Conservation (phyloP, 64 coral and sea anemone genomes). For the Acropora yongei region DNA sequence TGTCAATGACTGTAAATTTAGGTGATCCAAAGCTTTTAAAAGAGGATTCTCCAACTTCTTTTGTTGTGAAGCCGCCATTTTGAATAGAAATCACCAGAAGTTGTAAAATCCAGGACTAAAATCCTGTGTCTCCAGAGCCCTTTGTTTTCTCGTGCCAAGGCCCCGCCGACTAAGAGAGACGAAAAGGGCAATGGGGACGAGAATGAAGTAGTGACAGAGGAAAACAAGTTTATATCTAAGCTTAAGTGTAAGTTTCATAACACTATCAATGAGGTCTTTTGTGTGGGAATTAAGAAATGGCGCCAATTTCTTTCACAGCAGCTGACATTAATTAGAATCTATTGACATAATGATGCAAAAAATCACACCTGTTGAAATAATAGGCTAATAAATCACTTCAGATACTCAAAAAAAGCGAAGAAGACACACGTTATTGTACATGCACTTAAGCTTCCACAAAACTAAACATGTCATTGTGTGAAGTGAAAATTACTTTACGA, state of each 20-base stretch:
- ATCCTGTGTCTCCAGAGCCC: too few species aligned
- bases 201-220: not conserved
- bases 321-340: not conserved
- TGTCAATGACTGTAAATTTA: too few species aligned
- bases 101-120: too few species aligned
- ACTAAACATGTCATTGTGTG: not conserved
- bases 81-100: too few species aligned
- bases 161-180: too few species aligned
- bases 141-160: too few species aligned
- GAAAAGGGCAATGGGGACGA: too few species aligned
- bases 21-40: too few species aligned
- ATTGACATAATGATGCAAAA: not conserved
- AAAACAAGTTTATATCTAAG: not conserved
- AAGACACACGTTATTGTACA: not conserved
- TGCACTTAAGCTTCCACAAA: constrained; percentile 5
- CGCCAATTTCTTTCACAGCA: not conserved
- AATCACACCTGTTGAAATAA: constrained; percentile 12
- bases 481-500: constrained; percentile 4
- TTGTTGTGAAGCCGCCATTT: too few species aligned
- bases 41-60: too few species aligned
- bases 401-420: not conserved
- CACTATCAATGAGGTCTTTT: not conserved
- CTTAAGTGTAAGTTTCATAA: not conserved
- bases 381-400: constrained; percentile 7
- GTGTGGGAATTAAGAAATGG: not conserved